Conservation (phyloP, 1,140 invertebrate genomes). For the Meloidogyne hapla region DNA sequence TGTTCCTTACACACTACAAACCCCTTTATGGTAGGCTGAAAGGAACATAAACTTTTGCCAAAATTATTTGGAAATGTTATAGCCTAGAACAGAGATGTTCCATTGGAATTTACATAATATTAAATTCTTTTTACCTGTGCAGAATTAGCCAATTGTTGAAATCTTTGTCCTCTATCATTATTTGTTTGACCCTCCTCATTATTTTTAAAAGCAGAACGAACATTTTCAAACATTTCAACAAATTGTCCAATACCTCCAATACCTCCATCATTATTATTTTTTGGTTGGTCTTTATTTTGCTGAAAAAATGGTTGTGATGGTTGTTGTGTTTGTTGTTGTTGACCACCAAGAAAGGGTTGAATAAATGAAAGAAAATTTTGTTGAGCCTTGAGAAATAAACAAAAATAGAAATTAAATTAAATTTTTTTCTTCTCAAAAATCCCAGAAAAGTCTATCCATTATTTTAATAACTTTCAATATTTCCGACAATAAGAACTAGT, state of each 20-base stretch:
- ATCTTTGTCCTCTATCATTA: neutral
- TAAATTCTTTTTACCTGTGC: constrained; percentile 22
- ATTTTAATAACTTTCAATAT: too few species aligned
- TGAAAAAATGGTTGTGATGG: neutral
- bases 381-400: constrained; percentile 11
- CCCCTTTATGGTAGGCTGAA: too few species aligned
- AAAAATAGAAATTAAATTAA: neutral
- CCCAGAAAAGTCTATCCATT: too few species aligned
- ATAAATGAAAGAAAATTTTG: constrained; percentile 26
- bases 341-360: constrained; percentile 18
- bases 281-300: neutral
- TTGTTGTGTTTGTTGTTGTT: constrained; percentile 6
- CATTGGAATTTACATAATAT: too few species aligned
- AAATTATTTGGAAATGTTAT: too few species aligned
- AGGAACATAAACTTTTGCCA: too few species aligned
- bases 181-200: neutral
- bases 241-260: constrained; percentile 26
- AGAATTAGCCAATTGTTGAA: constrained; percentile 22
- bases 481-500: too few species aligned
- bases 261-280: neutral
- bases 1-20: too few species aligned
- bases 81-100: too few species aligned
- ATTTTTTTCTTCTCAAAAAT: neutral
- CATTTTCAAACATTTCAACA: constrained; percentile 24
- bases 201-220: neutral